Evolutionary conservation across 2,888 invertebrate genomes (phyloP), one percentile per base, ranked within the genome.

Genomic region (Polydrusus cervinus): DNA sequence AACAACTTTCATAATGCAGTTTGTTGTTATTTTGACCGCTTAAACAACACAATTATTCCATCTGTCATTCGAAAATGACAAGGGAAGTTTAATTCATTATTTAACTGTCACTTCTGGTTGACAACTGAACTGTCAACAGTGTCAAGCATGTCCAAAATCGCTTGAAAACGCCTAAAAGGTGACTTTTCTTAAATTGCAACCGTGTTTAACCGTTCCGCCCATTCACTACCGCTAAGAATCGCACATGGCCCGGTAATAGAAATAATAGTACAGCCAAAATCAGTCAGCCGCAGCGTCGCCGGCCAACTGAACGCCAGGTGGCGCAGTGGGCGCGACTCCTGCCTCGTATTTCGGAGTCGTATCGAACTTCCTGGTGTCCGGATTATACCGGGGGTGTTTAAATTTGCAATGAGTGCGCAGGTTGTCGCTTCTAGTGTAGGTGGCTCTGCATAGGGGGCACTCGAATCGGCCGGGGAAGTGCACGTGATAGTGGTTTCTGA

Each of bases 401-500:
- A 94, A 95, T 91, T 95, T 95, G 92, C 95, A 95, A 90, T 95
- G 95, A 88, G 95, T 95, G 88, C 95, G 94, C 89, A 95, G 92
- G 89, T 95, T 95, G 92, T 95, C 95, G 89, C 95, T 95, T 89
- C 95, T 93, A 87, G 95, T 95, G 91, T 95, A 95, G 84, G 95
- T 95, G 88, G 95, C 95, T 88, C 94, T 93, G 90, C 95, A 95
- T 88, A 95, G 92, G 87, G 95, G 95, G 89, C 95, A 95, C 91
- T 95, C 95, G 91, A 95, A 95, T 87, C 94, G 93, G 86, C 95
- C 95, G 87, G 95, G 95, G 91, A 95, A 95, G 91, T 95, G 95
- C 89, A 95, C 95, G 90, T 95, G 95, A 90, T 95, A 95, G 91
- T 95, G 95, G 91, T 95, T 95, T 88, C 95, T 93, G 91, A 95